Conservation (phyloP, 1,140 invertebrate species). For the Pissodes strobi region DNA sequence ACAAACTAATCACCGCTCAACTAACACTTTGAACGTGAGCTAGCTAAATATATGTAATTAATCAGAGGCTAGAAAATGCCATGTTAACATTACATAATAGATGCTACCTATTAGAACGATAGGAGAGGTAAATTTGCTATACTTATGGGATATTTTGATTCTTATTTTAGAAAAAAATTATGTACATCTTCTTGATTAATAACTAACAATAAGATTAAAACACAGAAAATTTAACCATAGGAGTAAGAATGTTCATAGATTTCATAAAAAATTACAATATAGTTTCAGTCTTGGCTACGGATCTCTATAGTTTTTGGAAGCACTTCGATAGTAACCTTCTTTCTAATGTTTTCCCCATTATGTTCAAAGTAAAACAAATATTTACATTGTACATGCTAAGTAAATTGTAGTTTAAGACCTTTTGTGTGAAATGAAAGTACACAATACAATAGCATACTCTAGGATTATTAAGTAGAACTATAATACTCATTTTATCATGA, state of each 20-base stretch:
- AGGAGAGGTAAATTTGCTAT: neutral
- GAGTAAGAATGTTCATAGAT: no score
- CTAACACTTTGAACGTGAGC: neutral
- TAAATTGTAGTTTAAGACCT: no score
- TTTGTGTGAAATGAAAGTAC: no score
- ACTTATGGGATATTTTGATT: neutral
- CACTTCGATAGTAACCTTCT: slow-evolving; percentile 29
- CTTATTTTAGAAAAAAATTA: no score
- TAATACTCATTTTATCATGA: no score
- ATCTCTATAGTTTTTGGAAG: slow-evolving; percentile 26
- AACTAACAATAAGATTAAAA: no score
- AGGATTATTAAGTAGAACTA: no score
- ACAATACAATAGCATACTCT: no score
- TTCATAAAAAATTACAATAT: neutral
- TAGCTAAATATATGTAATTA: slow-evolving; percentile 8
- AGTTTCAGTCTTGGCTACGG: slow-evolving; percentile 22
- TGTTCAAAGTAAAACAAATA: no score
- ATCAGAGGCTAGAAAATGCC: neutral
- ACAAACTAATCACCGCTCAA: slow-evolving; percentile 10
- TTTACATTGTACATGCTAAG: no score
- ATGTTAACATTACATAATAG: neutral
- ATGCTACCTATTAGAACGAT: neutral
- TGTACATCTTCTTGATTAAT: no score
- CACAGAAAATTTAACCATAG: no score
- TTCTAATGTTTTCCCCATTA: neutral